Percentiles rank a stretch among this genome's conserved stretches.
Conservation (phyloP, 2,797 vertebrate genomes). For the Chaetodon trifasciatus region DNA sequence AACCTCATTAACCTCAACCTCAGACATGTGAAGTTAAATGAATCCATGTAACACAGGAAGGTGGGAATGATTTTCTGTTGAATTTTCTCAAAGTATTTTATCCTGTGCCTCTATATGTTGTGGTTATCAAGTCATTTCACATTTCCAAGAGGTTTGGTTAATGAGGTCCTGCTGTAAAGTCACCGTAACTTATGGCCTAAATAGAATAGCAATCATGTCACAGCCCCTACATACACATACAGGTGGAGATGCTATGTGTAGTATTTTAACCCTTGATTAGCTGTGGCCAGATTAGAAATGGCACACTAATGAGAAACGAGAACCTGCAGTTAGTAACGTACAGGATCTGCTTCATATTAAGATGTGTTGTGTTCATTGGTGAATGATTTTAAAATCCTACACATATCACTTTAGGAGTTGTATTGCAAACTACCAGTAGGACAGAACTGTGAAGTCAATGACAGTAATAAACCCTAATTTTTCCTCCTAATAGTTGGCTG, state of each 20-base stretch:
- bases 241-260: conserved; percentile 23
- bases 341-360: neutral
- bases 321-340: neutral
- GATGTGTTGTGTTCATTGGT: neutral
- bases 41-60: neutral
- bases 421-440: neutral
- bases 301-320: neutral
- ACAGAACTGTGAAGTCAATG: conserved; percentile 1
- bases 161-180: conserved; percentile 7
- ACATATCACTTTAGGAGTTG: conserved; percentile 1
- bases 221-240: neutral
- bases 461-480: neutral
- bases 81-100: neutral
- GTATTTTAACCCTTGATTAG: conserved; percentile 14
- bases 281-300: neutral
- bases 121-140: neutral
- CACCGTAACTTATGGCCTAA: neutral
- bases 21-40: neutral
- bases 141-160: conserved; percentile 33
- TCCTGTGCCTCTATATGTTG: neutral
- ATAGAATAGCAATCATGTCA: conserved; percentile 3
- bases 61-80: neutral
- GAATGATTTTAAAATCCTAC: conserved; percentile 25
- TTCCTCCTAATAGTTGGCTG: neutral
- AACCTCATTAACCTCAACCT: conserved; percentile 42